A percentile compares a stretch with the other conserved stretches of the same genome.
These are phyloP conservation scores for Junco hyemalis DNA, from an alignment of 2,113 vertebrate genomes.

Conservation along the genomic window DNA sequence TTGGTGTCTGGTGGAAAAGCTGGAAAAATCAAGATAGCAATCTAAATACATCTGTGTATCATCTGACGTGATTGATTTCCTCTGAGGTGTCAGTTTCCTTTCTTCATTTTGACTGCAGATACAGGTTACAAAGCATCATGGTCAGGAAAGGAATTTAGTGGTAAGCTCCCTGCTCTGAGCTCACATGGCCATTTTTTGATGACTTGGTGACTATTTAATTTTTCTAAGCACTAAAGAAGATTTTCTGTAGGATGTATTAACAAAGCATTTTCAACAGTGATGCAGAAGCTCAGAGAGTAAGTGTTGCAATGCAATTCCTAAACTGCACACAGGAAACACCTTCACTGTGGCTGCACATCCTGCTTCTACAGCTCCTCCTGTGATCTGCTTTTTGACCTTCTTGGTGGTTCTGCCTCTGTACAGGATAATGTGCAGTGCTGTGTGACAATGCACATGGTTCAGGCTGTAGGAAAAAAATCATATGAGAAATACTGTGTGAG, in stretches of 20 bases:
- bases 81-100: not conserved
- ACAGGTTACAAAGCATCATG: rapidly evolving
- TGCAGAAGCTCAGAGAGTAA: not conserved
- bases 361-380: not conserved
- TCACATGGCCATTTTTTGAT: not conserved
- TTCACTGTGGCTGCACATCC: not conserved
- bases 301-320: not conserved
- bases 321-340: rapidly evolving
- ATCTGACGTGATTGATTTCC: not conserved
- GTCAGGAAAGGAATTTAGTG: not conserved
- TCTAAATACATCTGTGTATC: not conserved
- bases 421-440: not conserved
- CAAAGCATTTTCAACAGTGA: not conserved
- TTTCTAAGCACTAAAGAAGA: not conserved
- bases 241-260: not conserved
- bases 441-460: not conserved
- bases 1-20: not conserved
- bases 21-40: not conserved
- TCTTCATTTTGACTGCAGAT: not conserved
- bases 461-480: not conserved
- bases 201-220: not conserved
- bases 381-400: not conserved
- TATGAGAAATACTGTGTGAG: not conserved
- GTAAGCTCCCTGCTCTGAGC: not conserved
- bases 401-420: not conserved